Conservation (phyloP, 30 jellyfish, hydroid and myxozoan genomes). For the Phacellophora camtschatica region DNA sequence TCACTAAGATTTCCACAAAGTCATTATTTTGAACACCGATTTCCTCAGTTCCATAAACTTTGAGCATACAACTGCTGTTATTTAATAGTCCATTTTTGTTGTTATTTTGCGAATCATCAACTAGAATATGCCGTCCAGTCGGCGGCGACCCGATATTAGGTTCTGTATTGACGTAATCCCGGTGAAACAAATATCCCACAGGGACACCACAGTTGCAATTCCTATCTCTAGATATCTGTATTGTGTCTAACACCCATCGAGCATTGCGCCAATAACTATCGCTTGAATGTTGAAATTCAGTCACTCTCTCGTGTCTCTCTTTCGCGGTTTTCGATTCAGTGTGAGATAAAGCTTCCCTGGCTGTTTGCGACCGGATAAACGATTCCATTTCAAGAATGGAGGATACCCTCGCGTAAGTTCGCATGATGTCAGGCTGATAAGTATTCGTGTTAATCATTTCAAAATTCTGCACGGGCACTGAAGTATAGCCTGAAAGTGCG, state of each 20-base stretch:
- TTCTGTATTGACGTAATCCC: constrained; percentile 35
- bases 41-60: constrained; percentile 90
- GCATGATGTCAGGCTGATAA: constrained; percentile 94
- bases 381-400: constrained; percentile 87
- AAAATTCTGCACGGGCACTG: constrained; percentile 91
- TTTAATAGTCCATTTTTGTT: constrained; percentile 9
- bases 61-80: constrained; percentile 37
- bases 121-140: neutral
- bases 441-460: constrained; percentile 91
- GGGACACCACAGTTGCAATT: constrained; percentile 71
- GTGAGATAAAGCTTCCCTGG: constrained; percentile 85
- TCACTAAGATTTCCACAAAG: constrained; percentile 64
- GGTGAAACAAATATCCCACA: constrained; percentile 49
- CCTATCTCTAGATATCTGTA: constrained; percentile 81
- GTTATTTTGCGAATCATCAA: neutral
- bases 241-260: constrained; percentile 95
- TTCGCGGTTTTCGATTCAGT: constrained; percentile 69
- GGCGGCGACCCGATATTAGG: constrained; percentile 9
- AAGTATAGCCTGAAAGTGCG: constrained; percentile 71
- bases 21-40: constrained; percentile 68
- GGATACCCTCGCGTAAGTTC: constrained; percentile 88
- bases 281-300: constrained; percentile 74
- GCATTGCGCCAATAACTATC: constrained; percentile 89
- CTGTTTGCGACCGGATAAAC: constrained; percentile 59
- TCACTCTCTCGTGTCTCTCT: constrained; percentile 67